These are phyloP conservation scores for Psophia crepitans DNA, from an alignment of 2,113 vertebrate genomes.

Conservation along the genomic window DNA sequence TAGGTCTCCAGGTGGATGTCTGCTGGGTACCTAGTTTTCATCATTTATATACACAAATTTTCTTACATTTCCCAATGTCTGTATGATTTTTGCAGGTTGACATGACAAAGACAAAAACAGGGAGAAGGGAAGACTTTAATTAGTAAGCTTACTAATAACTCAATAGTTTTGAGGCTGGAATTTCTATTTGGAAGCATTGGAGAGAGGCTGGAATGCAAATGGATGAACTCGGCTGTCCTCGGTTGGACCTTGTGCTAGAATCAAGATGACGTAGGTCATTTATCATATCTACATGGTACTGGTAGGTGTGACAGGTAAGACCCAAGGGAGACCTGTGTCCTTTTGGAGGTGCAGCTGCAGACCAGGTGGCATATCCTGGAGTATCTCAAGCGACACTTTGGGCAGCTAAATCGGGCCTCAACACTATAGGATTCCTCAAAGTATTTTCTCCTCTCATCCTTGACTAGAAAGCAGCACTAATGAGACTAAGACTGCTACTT, in stretches of 20 bases:
- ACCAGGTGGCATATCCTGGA: not conserved
- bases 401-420: not conserved
- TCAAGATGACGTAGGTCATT: fast-evolving
- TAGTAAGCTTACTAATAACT: not conserved
- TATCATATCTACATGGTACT: not conserved
- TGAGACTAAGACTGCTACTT: not conserved
- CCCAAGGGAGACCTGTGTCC: not conserved
- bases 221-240: not conserved
- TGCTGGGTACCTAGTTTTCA: not conserved
- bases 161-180: not conserved
- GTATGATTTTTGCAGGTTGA: not conserved
- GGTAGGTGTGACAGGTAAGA: not conserved
- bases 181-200: not conserved
- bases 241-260: not conserved
- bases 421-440: not conserved
- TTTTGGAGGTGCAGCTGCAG: not conserved
- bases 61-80: not conserved
- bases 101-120: not conserved
- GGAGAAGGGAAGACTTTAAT: not conserved
- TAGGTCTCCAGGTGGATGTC: not conserved
- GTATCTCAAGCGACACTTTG: not conserved
- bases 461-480: not conserved
- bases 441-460: not conserved
- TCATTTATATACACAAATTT: not conserved
- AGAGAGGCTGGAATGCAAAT: not conserved